These are phyloP conservation scores for Harpegnathos saltator DNA, from an alignment of 1,140 invertebrate genomes.

Conservation along the genomic window DNA sequence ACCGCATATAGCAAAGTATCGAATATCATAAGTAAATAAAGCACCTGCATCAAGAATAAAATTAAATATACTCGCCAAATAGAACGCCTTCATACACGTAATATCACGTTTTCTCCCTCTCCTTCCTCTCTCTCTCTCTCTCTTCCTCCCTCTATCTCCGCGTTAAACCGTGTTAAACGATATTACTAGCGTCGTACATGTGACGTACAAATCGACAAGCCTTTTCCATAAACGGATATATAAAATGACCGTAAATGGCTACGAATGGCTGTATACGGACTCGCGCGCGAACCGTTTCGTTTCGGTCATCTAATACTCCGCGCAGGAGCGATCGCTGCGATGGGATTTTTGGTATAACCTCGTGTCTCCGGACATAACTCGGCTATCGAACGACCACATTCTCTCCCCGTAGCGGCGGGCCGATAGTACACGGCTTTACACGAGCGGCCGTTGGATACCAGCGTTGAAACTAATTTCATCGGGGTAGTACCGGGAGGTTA, in stretches of 20 bases:
- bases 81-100: not conserved
- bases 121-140: too few species aligned
- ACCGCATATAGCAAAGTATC: slow-evolving; percentile 7
- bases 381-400: slow-evolving; percentile 66
- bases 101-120: too few species aligned
- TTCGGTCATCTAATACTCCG: slow-evolving; percentile 47
- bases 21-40: slow-evolving; percentile 4
- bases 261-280: slow-evolving; percentile 25
- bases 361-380: slow-evolving; percentile 53
- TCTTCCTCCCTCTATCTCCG: too few species aligned
- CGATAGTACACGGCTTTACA: slow-evolving; percentile 68
- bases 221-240: slow-evolving; percentile 14
- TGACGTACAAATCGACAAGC: not conserved
- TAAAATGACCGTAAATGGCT: not conserved
- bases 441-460: slow-evolving; percentile 8
- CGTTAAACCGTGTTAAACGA: not conserved
- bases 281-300: slow-evolving; percentile 1
- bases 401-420: slow-evolving; percentile 47
- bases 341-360: slow-evolving; percentile 40
- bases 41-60: not conserved
- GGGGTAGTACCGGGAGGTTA: slow-evolving; percentile 58
- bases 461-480: slow-evolving; percentile 69
- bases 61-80: not conserved
- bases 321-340: slow-evolving; percentile 22
- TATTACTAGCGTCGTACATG: not conserved